Percentiles rank a stretch among this genome's conserved stretches.
These are phyloP conservation scores for Campaea margaritaria DNA, from an alignment of 2,888 invertebrate genomes.

Conservation along the genomic window DNA sequence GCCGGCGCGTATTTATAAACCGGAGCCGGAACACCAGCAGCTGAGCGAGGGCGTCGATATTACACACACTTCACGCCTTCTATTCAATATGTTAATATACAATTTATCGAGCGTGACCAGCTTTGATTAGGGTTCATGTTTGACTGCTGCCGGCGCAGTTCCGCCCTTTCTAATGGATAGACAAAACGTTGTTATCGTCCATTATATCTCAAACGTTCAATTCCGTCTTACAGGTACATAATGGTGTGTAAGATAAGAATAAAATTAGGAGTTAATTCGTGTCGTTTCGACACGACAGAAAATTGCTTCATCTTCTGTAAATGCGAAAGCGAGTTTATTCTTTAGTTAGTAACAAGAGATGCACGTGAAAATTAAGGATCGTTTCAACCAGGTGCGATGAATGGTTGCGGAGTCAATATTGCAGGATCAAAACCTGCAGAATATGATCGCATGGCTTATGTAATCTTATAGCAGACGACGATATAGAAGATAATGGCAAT, in stretches of 20 bases:
- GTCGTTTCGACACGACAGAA: conserved; percentile 14
- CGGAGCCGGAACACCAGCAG: conserved; percentile 71
- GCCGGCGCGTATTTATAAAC: conserved; percentile 79
- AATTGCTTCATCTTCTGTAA: too few relatives aligned
- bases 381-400: too few relatives aligned
- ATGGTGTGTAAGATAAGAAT: conserved; percentile 18
- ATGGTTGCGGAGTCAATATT: too few relatives aligned
- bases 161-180: conserved; percentile 37
- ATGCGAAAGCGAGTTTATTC: too few relatives aligned
- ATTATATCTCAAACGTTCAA: conserved; percentile 34
- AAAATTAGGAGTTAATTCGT: conserved; percentile 13
- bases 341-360: too few relatives aligned
- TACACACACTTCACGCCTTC: conserved; percentile 54
- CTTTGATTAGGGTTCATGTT: conserved; percentile 42
- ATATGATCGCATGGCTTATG: too few relatives aligned
- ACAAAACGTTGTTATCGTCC: conserved; percentile 37
- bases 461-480: too few relatives aligned
- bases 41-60: conserved; percentile 63
- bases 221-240: conserved; percentile 36
- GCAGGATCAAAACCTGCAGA: too few relatives aligned
- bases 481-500: too few relatives aligned
- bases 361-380: too few relatives aligned
- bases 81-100: conserved; percentile 52
- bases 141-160: conserved; percentile 38
- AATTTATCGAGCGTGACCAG: conserved; percentile 51